phyloP scores from a whole-genome alignment of 2,888 invertebrate genomes.

The Epsilonema sp. region DNA sequence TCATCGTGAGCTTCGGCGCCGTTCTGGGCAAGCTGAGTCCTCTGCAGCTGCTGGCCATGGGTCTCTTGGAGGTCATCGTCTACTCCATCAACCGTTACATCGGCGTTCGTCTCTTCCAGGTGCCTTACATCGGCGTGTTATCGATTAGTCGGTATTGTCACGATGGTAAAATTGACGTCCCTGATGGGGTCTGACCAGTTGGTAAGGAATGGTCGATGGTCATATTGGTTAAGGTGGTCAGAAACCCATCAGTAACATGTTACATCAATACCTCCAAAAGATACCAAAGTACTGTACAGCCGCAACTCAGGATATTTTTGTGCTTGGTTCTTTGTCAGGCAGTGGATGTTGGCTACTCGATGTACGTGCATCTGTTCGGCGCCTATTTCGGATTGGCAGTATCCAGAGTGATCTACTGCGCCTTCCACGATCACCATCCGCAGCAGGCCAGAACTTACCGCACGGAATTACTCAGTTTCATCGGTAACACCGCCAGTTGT shows the following conservation, averaged over 20 bases:
- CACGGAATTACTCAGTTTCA: slow-evolving; percentile 73
- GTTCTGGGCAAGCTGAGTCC: slow-evolving; percentile 36
- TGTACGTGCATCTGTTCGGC: slow-evolving; percentile 80
- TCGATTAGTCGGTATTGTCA: too few relatives aligned
- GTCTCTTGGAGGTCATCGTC: slow-evolving; percentile 32
- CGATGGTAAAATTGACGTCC: too few relatives aligned
- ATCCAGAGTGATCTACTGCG: slow-evolving; percentile 43
- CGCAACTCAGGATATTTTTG: too few relatives aligned
- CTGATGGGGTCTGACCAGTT: too few relatives aligned
- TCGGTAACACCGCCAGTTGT: too few relatives aligned
- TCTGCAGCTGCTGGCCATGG: slow-evolving; percentile 34
- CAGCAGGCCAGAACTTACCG: slow-evolving; percentile 53
- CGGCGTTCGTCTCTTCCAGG: slow-evolving; percentile 10
- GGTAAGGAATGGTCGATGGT: too few relatives aligned
- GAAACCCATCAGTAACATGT: too few relatives aligned
- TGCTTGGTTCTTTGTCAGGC: slow-evolving; percentile 47
- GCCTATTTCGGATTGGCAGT: slow-evolving; percentile 83
- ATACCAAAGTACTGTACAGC: too few relatives aligned
- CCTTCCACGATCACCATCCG: slow-evolving; percentile 26
- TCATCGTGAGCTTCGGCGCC: slow-evolving; percentile 36
- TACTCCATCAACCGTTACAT: slow-evolving; percentile 30
- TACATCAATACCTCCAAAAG: too few relatives aligned
- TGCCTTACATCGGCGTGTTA: too few relatives aligned
- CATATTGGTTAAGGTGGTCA: too few relatives aligned
- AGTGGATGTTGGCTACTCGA: slow-evolving; percentile 79